Evolutionary conservation across 2,888 invertebrate species (phyloP).

Genomic region (Drosophila testacea): DNA sequence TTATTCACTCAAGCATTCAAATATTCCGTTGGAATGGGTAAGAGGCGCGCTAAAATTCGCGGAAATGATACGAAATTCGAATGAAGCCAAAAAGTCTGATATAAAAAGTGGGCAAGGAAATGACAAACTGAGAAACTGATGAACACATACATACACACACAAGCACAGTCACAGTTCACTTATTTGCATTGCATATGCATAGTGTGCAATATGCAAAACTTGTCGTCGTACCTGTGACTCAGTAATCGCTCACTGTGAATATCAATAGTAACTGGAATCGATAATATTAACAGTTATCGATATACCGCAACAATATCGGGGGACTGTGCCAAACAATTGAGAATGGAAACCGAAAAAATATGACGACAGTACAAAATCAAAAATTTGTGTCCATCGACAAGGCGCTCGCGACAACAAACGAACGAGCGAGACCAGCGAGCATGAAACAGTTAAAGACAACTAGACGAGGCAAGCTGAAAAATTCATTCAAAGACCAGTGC

Average conservation of each 20-base stretch:
- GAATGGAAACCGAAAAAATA: slow-evolving; percentile 30
- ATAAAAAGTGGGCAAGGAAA: slow-evolving; percentile 36
- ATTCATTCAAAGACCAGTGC: slow-evolving; percentile 83
- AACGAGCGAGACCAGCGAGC: slow-evolving; percentile 48
- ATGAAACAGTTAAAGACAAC: slow-evolving; percentile 82
- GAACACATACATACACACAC: slow-evolving; percentile 8
- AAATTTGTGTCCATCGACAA: slow-evolving; percentile 30
- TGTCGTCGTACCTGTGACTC: slow-evolving; percentile 41
- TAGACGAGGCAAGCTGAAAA: slow-evolving; percentile 81
- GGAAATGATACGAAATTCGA: slow-evolving; percentile 75
- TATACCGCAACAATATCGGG: slow-evolving; percentile 11
- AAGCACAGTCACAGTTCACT: neutral
- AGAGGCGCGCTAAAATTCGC: slow-evolving; percentile 54
- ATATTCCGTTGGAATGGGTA: slow-evolving; percentile 8
- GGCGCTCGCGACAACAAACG: slow-evolving; percentile 39
- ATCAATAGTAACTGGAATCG: slow-evolving; percentile 29
- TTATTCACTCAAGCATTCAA: slow-evolving; percentile 16
- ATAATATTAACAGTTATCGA: slow-evolving; percentile 33
- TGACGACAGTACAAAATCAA: slow-evolving; percentile 19
- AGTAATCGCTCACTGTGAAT: slow-evolving; percentile 28
- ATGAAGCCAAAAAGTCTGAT: slow-evolving; percentile 53
- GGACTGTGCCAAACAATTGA: slow-evolving; percentile 13
- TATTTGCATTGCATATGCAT: slow-evolving; percentile 36
- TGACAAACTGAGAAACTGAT: slow-evolving; percentile 25
- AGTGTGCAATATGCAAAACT: slow-evolving; percentile 38